phyloP scores from a whole-genome alignment of 2,797 vertebrate species.

The Halcyon chelicuti region DNA sequence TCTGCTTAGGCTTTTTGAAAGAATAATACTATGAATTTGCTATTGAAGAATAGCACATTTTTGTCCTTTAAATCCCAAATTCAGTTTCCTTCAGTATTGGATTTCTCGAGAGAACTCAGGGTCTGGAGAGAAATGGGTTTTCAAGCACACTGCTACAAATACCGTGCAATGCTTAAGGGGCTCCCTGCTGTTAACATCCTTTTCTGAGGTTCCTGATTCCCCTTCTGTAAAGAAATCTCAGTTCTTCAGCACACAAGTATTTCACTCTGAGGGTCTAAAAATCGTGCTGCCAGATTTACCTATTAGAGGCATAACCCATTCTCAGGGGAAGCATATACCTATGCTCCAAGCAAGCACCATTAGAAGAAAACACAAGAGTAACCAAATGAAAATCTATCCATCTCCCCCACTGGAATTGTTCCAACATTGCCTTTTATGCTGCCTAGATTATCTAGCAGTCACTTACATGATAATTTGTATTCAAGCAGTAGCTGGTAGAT shows the following conservation, averaged over 20 bases:
- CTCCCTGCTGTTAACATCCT: not conserved
- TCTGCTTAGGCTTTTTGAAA: not conserved
- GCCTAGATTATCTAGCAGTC: not conserved
- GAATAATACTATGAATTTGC: not conserved
- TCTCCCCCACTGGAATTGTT: not conserved
- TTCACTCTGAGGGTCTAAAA: slow-evolving; percentile 2
- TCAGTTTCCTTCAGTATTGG: not conserved
- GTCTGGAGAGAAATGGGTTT: not conserved
- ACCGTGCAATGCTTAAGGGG: not conserved
- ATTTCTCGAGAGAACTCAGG: not conserved
- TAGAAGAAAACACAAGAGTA: not conserved
- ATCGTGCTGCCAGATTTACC: not conserved
- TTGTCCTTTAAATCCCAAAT: not conserved
- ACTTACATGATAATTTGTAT: not conserved
- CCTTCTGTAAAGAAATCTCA: not conserved
- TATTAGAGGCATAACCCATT: not conserved
- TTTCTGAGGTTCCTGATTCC: not conserved
- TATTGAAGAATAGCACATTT: not conserved
- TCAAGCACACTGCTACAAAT: not conserved
- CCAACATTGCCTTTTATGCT: not conserved
- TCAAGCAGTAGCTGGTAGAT: not conserved
- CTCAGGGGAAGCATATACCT: not conserved
- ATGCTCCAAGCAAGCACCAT: not conserved
- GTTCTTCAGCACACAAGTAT: not conserved
- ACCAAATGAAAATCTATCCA: not conserved